phyloP scores from a whole-genome alignment of 2,888 invertebrate genomes.

The Limnephilus auricula region DNA sequence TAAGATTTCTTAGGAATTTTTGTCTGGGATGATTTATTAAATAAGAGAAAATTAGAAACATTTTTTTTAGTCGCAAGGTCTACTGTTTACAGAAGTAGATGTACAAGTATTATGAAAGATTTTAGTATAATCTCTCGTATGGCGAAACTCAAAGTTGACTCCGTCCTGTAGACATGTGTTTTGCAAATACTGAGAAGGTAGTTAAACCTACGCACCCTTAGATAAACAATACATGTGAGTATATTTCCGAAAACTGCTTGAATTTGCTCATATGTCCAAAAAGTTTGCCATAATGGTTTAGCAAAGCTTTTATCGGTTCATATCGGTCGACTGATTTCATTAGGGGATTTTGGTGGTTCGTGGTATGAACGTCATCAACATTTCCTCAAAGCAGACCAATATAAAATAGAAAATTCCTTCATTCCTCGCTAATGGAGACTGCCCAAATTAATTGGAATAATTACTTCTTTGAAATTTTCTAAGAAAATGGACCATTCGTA shows the following conservation, averaged over 20 bases:
- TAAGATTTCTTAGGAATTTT: too few species aligned
- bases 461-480: constrained; percentile 2
- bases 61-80: too few species aligned
- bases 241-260: not conserved
- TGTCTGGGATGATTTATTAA: too few species aligned
- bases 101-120: not conserved
- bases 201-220: not conserved
- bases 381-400: constrained; percentile 4
- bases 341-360: not conserved
- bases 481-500: not conserved
- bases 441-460: not conserved
- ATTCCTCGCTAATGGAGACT: not conserved
- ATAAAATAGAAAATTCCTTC: not conserved
- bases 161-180: not conserved
- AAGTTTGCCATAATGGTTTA: not conserved
- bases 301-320: constrained; percentile 34
- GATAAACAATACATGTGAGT: not conserved
- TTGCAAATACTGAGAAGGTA: not conserved
- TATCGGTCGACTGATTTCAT: constrained; percentile 26
- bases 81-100: too few species aligned
- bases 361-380: not conserved
- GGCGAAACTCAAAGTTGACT: not conserved
- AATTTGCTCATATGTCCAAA: constrained; percentile 13
- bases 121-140: not conserved
- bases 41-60: too few species aligned